phyloP scores from a whole-genome alignment of 2,113 vertebrate species.

The Coracopsis vasa region DNA sequence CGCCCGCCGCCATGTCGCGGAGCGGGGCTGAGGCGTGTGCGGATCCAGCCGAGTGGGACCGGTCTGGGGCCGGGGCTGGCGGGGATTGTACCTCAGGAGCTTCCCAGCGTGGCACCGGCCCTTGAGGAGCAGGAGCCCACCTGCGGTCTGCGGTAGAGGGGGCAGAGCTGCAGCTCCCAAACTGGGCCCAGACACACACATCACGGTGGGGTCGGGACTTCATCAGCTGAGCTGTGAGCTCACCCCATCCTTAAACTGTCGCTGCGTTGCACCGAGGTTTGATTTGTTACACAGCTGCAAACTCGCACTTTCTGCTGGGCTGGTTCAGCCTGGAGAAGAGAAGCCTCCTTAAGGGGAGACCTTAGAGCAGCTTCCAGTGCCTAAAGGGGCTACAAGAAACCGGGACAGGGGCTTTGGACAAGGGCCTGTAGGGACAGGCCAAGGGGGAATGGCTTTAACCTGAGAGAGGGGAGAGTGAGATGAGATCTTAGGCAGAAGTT shows the following conservation, averaged over 20 bases:
- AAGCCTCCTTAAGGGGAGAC: too few species aligned
- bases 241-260: too few species aligned
- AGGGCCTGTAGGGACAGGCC: too few species aligned
- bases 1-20: neutral
- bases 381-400: too few species aligned
- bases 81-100: too few species aligned
- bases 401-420: too few species aligned
- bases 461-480: too few species aligned
- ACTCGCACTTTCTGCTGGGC: too few species aligned
- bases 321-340: too few species aligned
- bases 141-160: neutral
- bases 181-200: rapidly evolving
- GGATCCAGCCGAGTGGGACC: rapidly evolving
- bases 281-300: neutral
- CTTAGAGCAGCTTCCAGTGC: too few species aligned
- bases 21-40: neutral
- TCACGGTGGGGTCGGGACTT: neutral
- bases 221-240: rapidly evolving
- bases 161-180: neutral
- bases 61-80: neutral
- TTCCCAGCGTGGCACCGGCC: neutral
- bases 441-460: too few species aligned
- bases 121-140: neutral
- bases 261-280: rapidly evolving
- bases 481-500: too few species aligned